Base-by-base conservation (phyloP, 2,888 invertebrate genomes). In the Asteroscopus sphinx region DNA sequence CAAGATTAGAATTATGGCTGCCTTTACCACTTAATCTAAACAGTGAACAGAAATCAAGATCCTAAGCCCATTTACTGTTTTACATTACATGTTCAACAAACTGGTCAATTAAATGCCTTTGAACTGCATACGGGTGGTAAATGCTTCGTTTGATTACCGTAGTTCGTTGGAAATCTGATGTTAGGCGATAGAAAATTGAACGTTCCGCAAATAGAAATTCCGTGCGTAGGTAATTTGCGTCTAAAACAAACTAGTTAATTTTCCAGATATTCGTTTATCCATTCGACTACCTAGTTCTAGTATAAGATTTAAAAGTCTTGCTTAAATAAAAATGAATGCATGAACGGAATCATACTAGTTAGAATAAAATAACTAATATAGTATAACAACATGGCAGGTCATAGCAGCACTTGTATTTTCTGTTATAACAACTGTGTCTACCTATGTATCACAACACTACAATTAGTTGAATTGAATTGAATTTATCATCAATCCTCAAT, bases 51-150 rank as follows among this genome's bases (percentile, higher is more conserved):
- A 60, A 61, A 70, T 63, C 62, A 60, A 52, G 42, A 53, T 33
- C 59, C 35, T 44, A 42, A 67, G 64, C 32, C 44, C 37, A 64
- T 68, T 68, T 58, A 66, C 61, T 42, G 68, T 76, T 77, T 68
- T 55, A 68, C 60, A 68, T 70, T 80, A 73, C 68, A 71, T 78
- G 61, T 80, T 73, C 74, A 79, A 79, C 73, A 77, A 77, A 76
- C 80, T 74, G 70, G 61, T 77, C 75, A 78, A 83, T 82, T 83
- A 80, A 61, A 77, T 73, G 69, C 63, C 54, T 81, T 83, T 82
- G 76, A 83, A 81, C 74, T 79, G 70, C 71, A 66, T 55, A 46
- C 48, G 54, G 61, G 57, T 64, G 64, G 71, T 64, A 77, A 68
- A 70, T 69, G 56, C 52, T 59, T 45, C 60, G 57, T 59, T 71